A percentile compares a stretch with the other conserved stretches of the same genome.
phyloP scores from a whole-genome alignment of 2,888 invertebrate species.

The Diogma glabrata region DNA sequence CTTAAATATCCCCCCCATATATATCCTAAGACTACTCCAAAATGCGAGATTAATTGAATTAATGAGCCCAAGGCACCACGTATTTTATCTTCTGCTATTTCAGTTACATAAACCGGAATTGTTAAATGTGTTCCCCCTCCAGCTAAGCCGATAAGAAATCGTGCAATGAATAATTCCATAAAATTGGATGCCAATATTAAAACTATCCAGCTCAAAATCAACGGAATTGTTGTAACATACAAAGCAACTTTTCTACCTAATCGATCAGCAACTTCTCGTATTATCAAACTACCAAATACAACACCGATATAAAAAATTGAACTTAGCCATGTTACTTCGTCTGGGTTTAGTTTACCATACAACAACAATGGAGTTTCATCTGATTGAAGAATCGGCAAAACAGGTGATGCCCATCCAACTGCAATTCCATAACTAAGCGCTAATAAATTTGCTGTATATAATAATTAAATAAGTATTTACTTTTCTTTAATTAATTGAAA shows the following conservation, averaged over 20 bases:
- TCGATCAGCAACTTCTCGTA: conserved; percentile 12
- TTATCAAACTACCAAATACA: conserved; percentile 12
- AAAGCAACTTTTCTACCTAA: conserved; percentile 14
- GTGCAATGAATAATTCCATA: conserved; percentile 10
- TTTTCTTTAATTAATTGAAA: too few relatives aligned
- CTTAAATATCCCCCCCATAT: conserved; percentile 12
- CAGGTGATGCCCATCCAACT: conserved; percentile 33
- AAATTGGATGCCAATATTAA: background rate
- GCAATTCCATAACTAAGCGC: conserved; percentile 30
- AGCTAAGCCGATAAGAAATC: conserved; percentile 12
- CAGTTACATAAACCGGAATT: conserved; percentile 14
- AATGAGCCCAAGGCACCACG: conserved; percentile 19
- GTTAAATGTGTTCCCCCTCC: conserved; percentile 12
- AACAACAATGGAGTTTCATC: conserved; percentile 26
- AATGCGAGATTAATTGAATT: conserved; percentile 23
- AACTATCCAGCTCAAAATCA: conserved; percentile 10
- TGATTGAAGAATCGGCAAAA: conserved; percentile 28
- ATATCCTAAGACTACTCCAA: conserved; percentile 28
- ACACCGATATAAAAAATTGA: conserved; percentile 22
- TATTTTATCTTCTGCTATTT: conserved; percentile 13
- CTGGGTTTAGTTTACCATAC: conserved; percentile 26
- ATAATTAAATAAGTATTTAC: too few relatives aligned
- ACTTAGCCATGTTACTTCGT: conserved; percentile 32
- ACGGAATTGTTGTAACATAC: conserved; percentile 12
- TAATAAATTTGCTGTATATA: conserved; percentile 27